phyloP scores from a whole-genome alignment of 2,113 vertebrate species.

The Monarcha castaneiventris region DNA sequence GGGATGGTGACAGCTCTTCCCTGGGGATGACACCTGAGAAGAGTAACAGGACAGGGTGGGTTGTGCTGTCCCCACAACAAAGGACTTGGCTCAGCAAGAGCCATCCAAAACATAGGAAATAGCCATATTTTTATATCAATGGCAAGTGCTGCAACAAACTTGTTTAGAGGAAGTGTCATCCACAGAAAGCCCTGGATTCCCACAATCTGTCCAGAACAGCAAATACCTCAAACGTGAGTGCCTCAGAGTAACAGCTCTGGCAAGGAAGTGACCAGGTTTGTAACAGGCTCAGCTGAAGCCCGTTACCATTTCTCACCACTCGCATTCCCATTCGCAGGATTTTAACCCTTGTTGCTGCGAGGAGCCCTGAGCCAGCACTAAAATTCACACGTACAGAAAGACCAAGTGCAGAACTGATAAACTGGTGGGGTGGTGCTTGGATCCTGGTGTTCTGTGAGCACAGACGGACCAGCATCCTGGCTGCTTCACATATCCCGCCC shows the following conservation, averaged over 20 bases:
- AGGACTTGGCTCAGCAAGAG: background rate
- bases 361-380: background rate
- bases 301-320: background rate
- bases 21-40: background rate
- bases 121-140: background rate
- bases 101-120: background rate
- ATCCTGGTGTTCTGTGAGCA: background rate
- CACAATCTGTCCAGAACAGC: background rate
- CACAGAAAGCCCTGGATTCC: background rate
- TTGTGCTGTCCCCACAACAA: background rate
- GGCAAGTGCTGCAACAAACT: background rate
- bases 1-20: background rate
- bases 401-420: background rate
- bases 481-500: background rate
- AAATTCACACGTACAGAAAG: background rate
- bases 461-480: background rate
- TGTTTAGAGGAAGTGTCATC: background rate
- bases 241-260: background rate
- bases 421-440: background rate
- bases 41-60: background rate
- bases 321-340: background rate
- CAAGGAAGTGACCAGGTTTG: background rate
- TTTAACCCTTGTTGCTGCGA: background rate
- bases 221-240: background rate
- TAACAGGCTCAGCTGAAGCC: background rate